A percentile compares a stretch with the other conserved stretches of the same genome.
Evolutionary conservation across 2,113 vertebrate species (phyloP).

Genomic region (Zosterops lateralis): DNA sequence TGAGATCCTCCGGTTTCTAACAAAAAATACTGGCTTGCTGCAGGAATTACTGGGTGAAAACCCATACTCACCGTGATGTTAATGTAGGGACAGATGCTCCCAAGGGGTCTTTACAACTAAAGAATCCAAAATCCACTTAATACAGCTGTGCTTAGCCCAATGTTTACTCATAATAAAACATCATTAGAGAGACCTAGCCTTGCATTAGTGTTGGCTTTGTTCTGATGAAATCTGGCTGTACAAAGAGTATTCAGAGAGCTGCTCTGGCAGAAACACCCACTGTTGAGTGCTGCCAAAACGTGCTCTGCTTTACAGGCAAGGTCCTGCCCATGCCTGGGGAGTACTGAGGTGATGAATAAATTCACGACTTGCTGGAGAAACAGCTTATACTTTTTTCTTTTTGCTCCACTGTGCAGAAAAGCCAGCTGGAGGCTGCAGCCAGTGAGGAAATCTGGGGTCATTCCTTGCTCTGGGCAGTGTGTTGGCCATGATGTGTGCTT

Average conservation of each 20-base stretch:
- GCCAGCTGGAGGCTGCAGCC: neutral
- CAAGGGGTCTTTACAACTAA: neutral
- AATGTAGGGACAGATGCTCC: conserved; percentile 1
- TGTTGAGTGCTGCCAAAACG: fast-evolving
- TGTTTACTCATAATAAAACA: conserved; percentile 50
- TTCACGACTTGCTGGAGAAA: neutral
- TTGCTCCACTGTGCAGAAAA: neutral
- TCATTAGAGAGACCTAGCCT: neutral
- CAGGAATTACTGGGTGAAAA: neutral
- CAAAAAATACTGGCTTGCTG: neutral
- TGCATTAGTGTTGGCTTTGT: neutral
- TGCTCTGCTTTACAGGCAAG: neutral
- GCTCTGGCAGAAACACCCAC: neutral
- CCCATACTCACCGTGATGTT: fast-evolving
- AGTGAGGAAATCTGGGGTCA: neutral
- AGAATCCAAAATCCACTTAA: conserved; percentile 23
- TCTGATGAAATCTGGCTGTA: neutral
- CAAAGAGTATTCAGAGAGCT: neutral
- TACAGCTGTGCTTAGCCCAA: neutral
- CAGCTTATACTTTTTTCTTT: neutral
- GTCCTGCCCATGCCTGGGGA: neutral
- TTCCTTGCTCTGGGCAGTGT: neutral
- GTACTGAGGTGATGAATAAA: neutral
- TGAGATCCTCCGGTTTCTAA: neutral
- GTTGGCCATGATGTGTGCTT: fast-evolving